Base-by-base conservation (phyloP, 1,140 invertebrate species). In the Campoletis sonorensis region DNA sequence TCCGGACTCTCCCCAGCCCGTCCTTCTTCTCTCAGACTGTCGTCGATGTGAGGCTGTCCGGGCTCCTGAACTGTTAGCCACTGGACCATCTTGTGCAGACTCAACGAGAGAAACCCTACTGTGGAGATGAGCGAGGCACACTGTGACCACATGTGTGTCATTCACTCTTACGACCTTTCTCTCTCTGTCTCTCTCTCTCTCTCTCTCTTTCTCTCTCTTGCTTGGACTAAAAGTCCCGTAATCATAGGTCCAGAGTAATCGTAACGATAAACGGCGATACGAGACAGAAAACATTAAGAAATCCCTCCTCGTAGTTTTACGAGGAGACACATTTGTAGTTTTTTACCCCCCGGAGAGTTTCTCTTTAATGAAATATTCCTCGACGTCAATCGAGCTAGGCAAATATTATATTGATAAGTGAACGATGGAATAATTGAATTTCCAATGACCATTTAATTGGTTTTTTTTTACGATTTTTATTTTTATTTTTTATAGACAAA, bases 91-190 rank as follows among this genome's bases (percentile, higher is more conserved):
- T 70, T 21, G 73, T 21, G 26, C 10, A 37, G 51, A 37, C 15
- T 61, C 11, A 33, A 54, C 27, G 27, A 16, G 23, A 23, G 72
- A 54, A 18, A 45, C n/a, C 45, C 72, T 45, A 75, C 15, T 30
- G 61, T 64, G 61, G 72, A 75, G 82, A 79, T 81, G 79, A 33
- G 72, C 67, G 49, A 54, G 54, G 54, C 61, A 78, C 33, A 71
- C 68, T 77, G 73, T 81, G 61, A 77, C 80, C 73, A 76, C 80
- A 84, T 73, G 67, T 84, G 83, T 84, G 78, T 81, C 64, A 70
- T 33, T 30, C 10, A 5, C 45, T 16, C 49, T 33, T 30, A 5
- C 30, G 33, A 5, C 71, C 45, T 70, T 49, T 75, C 45, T 72
- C 71, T n/a, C 30, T 3, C 67, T 21, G 26, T 37, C 16, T 15